These are phyloP conservation scores for Chrysodeixis includens DNA, from an alignment of 2,888 invertebrate genomes.

Conservation along the genomic window DNA sequence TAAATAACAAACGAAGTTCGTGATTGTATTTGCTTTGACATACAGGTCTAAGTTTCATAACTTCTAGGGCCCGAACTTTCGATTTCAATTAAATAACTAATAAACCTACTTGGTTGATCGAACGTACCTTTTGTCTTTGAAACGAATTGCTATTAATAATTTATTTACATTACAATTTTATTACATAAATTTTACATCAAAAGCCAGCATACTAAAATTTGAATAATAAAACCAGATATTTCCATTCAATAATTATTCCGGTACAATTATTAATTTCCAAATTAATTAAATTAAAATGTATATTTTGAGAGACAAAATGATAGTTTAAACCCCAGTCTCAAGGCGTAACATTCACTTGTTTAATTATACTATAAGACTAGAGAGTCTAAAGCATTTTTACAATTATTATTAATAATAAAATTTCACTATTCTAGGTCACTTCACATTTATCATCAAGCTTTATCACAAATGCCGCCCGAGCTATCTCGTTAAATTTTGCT, in stretches of 20 bases:
- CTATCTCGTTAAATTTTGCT: constrained; percentile 58
- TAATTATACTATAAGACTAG: constrained; percentile 27
- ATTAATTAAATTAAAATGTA: not conserved
- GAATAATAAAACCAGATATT: not conserved
- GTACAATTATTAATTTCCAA: not conserved
- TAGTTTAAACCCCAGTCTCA: constrained; percentile 41
- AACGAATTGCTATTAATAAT: constrained; percentile 21
- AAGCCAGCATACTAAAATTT: constrained; percentile 37
- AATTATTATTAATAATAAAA: constrained; percentile 50
- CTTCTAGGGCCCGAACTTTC: constrained; percentile 29
- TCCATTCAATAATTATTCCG: not conserved
- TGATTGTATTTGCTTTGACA: constrained; percentile 25
- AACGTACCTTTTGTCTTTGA: constrained; percentile 17
- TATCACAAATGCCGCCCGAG: constrained; percentile 77
- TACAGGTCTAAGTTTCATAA: constrained; percentile 20
- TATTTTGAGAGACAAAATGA: not conserved
- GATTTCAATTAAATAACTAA: constrained; percentile 32
- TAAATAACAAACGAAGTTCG: constrained; percentile 16
- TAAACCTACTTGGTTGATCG: constrained; percentile 18
- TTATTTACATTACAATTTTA: constrained; percentile 44
- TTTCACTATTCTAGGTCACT: constrained; percentile 43
- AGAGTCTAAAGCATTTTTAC: constrained; percentile 54
- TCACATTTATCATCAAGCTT: constrained; percentile 65
- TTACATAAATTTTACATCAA: constrained; percentile 41
- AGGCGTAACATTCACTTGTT: constrained; percentile 30